Evolutionary conservation across 1,140 invertebrate species (phyloP).

Genomic region (Teleogryllus occipitalis): DNA sequence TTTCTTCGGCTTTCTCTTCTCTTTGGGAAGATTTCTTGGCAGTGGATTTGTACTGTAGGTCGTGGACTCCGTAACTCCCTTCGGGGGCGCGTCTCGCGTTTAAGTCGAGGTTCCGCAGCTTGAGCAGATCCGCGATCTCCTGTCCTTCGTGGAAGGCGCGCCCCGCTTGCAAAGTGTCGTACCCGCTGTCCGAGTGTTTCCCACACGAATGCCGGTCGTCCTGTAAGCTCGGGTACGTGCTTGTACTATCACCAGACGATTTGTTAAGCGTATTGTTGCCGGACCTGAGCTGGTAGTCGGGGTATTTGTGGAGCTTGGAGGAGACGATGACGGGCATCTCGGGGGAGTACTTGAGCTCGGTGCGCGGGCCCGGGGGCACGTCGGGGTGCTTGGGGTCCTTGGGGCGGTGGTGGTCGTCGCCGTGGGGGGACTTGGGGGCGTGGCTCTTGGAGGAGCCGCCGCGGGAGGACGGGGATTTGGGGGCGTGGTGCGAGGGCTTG

Average conservation of each 20-base stretch:
- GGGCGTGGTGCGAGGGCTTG: too few species aligned
- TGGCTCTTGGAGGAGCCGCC: not conserved
- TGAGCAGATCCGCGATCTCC: not conserved
- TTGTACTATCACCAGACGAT: constrained; percentile 7
- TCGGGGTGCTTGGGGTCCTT: not conserved
- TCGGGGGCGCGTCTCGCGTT: not conserved
- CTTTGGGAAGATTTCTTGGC: not conserved
- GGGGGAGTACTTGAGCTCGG: not conserved
- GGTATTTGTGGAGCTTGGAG: constrained; percentile 12
- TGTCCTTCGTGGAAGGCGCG: not conserved
- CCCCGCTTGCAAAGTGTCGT: constrained; percentile 33
- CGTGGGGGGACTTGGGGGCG: constrained; percentile 12
- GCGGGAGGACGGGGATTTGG: not conserved
- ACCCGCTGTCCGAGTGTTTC: constrained; percentile 35
- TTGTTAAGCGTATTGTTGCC: constrained; percentile 8
- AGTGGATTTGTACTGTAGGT: constrained; percentile 34
- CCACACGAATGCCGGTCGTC: constrained; percentile 18
- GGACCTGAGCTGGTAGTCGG: not conserved
- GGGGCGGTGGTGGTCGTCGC: not conserved
- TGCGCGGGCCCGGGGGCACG: not conserved
- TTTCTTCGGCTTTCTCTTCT: constrained; percentile 33
- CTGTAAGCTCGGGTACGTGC: not conserved
- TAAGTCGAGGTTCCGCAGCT: not conserved
- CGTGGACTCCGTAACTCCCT: constrained; percentile 19
- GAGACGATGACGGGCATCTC: not conserved